Percentiles rank a stretch among this genome's conserved stretches.
Conservation (phyloP, 2,797 vertebrate genomes). For the Acipenser oxyrinchus region DNA sequence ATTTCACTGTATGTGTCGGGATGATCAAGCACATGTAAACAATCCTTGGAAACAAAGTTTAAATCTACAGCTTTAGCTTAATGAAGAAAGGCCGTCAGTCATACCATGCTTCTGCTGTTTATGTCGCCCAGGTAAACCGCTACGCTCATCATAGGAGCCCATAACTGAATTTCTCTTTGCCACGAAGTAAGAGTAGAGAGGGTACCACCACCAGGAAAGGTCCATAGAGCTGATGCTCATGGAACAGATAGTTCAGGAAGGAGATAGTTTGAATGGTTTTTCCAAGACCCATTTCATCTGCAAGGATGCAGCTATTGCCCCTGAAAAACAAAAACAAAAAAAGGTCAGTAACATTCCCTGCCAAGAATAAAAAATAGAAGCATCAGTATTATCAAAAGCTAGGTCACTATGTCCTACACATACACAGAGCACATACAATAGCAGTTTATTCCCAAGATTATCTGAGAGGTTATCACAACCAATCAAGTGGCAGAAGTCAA, state of each 20-base stretch:
- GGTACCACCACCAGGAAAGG: conserved; percentile 90
- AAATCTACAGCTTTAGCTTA: too few relatives aligned
- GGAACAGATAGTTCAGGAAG: conserved; percentile 87
- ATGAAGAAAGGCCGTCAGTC: conserved; percentile 16
- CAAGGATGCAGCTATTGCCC: conserved; percentile 91
- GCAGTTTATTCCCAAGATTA: too few relatives aligned
- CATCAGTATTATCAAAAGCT: not conserved
- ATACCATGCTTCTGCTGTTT: conserved; percentile 92
- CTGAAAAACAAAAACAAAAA: conserved; percentile 38
- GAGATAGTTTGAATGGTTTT: conserved; percentile 97
- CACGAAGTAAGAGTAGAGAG: conserved; percentile 90
- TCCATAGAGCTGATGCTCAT: conserved; percentile 87
- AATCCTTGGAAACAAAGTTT: not conserved
- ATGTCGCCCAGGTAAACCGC: conserved; percentile 96
- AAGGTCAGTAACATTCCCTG: not conserved
- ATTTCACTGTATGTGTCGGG: too few relatives aligned
- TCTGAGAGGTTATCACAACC: too few relatives aligned
- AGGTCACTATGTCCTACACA: too few relatives aligned
- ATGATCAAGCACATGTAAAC: too few relatives aligned
- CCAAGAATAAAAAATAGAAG: not conserved
- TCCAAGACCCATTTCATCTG: conserved; percentile 96
- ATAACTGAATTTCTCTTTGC: conserved; percentile 91
- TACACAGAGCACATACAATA: too few relatives aligned
- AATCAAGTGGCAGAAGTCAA: too few relatives aligned
- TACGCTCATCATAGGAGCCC: conserved; percentile 91